phyloP scores from a whole-genome alignment of 2,797 vertebrate species.

The Xenops minutus region DNA sequence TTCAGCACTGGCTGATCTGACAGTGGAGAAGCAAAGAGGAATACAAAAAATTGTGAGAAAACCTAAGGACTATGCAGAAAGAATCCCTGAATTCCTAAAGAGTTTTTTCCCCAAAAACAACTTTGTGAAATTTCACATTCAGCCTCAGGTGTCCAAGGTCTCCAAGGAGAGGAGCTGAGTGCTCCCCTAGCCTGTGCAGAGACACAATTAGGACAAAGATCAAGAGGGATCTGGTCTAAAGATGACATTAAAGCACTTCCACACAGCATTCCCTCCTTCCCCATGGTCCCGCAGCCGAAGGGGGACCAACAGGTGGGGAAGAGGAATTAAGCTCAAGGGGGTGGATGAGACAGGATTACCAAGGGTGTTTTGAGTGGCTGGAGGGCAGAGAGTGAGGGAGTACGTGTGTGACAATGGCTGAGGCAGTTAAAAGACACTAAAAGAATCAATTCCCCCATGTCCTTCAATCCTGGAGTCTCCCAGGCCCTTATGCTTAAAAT shows the following conservation, averaged over 20 bases:
- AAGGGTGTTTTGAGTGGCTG: not conserved
- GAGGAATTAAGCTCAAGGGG: not conserved
- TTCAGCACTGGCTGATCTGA: not conserved
- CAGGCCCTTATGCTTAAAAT: constrained; percentile 15
- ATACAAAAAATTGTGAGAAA: not conserved
- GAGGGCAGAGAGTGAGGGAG: not conserved
- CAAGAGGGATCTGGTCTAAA: not conserved
- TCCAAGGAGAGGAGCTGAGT: not conserved
- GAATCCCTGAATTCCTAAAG: not conserved
- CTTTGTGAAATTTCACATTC: not conserved
- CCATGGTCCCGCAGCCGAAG: not conserved
- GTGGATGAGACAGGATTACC: not conserved
- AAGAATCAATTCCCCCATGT: not conserved
- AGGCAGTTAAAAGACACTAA: not conserved
- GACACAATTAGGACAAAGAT: not conserved
- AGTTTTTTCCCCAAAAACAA: not conserved
- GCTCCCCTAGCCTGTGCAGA: not conserved
- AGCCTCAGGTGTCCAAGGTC: not conserved
- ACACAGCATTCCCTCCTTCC: not conserved
- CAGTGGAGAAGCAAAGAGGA: not conserved
- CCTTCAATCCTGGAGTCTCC: not conserved
- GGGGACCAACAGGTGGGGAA: constrained; percentile 16
- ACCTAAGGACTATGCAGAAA: not conserved
- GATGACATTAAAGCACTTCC: not conserved
- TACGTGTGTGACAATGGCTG: accelerated